phyloP scores from a whole-genome alignment of 2,888 invertebrate species.

The Eristalinus sepulchralis region DNA sequence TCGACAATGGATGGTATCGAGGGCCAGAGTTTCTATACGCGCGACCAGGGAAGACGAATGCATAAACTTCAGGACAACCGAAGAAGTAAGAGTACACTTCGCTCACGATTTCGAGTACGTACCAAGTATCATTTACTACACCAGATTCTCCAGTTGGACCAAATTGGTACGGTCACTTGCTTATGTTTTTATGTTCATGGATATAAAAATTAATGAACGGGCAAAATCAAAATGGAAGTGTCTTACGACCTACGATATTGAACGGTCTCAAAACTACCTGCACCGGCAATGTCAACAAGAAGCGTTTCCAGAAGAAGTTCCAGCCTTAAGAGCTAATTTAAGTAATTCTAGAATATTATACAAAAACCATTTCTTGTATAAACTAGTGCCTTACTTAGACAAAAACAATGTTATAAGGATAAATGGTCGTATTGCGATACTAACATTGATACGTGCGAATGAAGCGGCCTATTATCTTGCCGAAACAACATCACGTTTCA shows the following conservation, averaged over 20 bases:
- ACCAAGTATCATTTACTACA: constrained; percentile 1
- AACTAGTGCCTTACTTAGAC: background rate
- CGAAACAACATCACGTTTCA: background rate
- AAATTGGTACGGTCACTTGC: constrained; percentile 3
- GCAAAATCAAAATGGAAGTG: background rate
- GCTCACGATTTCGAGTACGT: background rate
- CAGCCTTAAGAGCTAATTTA: background rate
- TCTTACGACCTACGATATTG: background rate
- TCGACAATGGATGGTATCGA: constrained; percentile 33
- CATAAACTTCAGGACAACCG: background rate
- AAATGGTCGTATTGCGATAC: background rate
- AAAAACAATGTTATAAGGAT: background rate
- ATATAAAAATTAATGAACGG: background rate
- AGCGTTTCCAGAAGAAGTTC: constrained; percentile 1
- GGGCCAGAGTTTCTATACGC: constrained; percentile 5
- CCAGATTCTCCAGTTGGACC: background rate
- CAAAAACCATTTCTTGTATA: background rate
- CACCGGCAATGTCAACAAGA: background rate
- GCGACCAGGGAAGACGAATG: constrained; percentile 6
- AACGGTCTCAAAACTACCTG: constrained; percentile 1
- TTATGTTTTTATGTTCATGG: background rate
- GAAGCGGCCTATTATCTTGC: background rate
- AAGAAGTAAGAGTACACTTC: constrained; percentile 5
- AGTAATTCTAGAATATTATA: background rate
- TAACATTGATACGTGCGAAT: background rate